These are phyloP conservation scores for Smittia sp. DNA, from an alignment of 2,888 invertebrate genomes.

Conservation along the genomic window DNA sequence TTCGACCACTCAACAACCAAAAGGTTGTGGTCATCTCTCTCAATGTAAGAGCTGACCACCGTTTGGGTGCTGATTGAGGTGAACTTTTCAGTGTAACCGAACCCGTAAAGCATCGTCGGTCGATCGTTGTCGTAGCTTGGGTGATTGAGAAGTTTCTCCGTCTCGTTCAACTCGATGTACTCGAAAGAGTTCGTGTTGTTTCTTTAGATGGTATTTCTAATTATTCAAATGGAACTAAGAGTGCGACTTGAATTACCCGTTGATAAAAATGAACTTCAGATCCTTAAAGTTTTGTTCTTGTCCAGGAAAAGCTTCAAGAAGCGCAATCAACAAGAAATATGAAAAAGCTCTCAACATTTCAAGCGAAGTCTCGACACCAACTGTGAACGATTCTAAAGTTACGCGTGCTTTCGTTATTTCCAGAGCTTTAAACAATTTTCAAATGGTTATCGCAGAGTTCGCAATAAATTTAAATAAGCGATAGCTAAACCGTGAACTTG, in stretches of 20 bases:
- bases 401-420: too few relatives aligned
- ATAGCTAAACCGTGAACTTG: neutral
- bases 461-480: neutral
- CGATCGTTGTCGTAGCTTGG: neutral
- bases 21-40: constrained; percentile 55
- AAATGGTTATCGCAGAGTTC: neutral
- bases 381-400: neutral
- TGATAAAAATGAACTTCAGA: neutral
- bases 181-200: constrained; percentile 10
- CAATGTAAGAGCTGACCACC: constrained; percentile 55
- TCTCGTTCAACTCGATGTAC: constrained; percentile 10
- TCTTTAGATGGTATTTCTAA: too few relatives aligned
- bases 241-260: too few relatives aligned
- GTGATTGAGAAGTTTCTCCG: constrained; percentile 15
- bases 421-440: neutral
- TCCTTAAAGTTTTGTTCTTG: neutral
- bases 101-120: constrained; percentile 28
- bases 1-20: constrained; percentile 57
- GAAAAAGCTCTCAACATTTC: neutral
- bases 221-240: too few relatives aligned
- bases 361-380: neutral
- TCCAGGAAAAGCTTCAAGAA: neutral
- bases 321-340: constrained; percentile 2
- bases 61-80: constrained; percentile 45
- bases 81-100: constrained; percentile 33